Base-by-base conservation (phyloP, 2,888 invertebrate species). In the Villa cingulata region DNA sequence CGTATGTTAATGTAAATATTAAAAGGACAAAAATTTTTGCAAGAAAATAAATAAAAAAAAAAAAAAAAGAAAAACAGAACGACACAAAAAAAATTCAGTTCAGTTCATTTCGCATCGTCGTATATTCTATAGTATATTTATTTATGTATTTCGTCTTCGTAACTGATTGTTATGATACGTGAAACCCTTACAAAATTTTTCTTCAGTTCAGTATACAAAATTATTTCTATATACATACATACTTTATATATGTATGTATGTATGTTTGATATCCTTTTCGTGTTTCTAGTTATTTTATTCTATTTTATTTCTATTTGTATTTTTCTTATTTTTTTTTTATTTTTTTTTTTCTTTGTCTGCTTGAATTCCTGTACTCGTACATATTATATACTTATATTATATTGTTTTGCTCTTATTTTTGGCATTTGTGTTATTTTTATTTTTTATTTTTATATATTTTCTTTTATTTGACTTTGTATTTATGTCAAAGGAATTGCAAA, bases 401-500 rank as follows among this genome's bases (percentile, higher is more conserved):
- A n/a, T n/a, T n/a, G n/a, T n/a, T n/a, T n/a, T 27, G 10, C 10
- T 10, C 27, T 27, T 27, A 27, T 46, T 46, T 20, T 15, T 41
- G 41, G 41, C 41, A 46, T 46, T 46, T 41, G 41, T 46, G 41
- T 46, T 46, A 29, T 27, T 41, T 37, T 18, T 32, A 12, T 32
- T 12, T 32, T 12, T 12, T 32, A 32, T 23, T 23, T 23, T 23
- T 23, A n/a, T 23, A 6, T 23, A 23, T 23, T 23, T 23, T 23
- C 23, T 6, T 23, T 23, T 23, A 4, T 32, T 12, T 32, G 29
- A 32, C 29, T 32, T 41, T 18, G 37, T n/a, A n/a, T n/a, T 46
- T 46, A 41, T 46, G 46, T 46, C 46, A 46, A 46, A 46, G 46
- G 46, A 46, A 46, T 46, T 46, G 46, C 46, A 46, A 46, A 46